Base-by-base conservation (phyloP, 2,888 invertebrate species). In the Galeruca laticollis region DNA sequence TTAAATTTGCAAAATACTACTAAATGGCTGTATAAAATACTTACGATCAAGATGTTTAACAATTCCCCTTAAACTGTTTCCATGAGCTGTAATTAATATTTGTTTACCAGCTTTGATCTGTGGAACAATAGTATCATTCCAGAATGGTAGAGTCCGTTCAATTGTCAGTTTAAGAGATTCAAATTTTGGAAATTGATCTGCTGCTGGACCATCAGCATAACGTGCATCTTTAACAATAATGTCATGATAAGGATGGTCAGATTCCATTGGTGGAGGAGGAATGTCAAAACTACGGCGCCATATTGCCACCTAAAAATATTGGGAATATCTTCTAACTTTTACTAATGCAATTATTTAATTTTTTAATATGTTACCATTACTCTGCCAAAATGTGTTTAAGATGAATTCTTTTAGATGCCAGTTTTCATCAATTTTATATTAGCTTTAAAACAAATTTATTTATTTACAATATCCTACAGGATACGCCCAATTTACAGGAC, bases 231-330 rank as follows among this genome's bases (percentile, higher is more conserved):
- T 92, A 2, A 92, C 91, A 80, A 96, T 96, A 35, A 87, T 88
- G 0, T 93, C 89, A 81, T 93, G 93, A 84, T 94, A 95, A 0
- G 90, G 89, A 83, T 95, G 94, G 63, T 90, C 91, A 31, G 89
- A 86, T 76, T 94, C 93, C 91, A 96, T 96, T 0, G 94, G 87
- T 68, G 96, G 96, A 51, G 96, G 96, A 2, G 94, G 92, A 8
- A 92, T 89, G 81, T 96, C 95, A 77, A 94, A 96, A 78, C 94
- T 94, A 70, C 96, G 90, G 74, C 96, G 90, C 96, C 96, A 96
- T 78, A 93, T 93, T 86, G 94, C 93, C 9, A 69, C 69, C 68
- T 69, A 31, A 21, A 26, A 15, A 20, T 26, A 47, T 18, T 18
- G 35, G 33, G 8, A 18, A 33, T 20, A 13, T 52, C 5, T 47